phyloP scores from a whole-genome alignment of 1,140 invertebrate genomes.

The Pogonognathellus flavescens region DNA sequence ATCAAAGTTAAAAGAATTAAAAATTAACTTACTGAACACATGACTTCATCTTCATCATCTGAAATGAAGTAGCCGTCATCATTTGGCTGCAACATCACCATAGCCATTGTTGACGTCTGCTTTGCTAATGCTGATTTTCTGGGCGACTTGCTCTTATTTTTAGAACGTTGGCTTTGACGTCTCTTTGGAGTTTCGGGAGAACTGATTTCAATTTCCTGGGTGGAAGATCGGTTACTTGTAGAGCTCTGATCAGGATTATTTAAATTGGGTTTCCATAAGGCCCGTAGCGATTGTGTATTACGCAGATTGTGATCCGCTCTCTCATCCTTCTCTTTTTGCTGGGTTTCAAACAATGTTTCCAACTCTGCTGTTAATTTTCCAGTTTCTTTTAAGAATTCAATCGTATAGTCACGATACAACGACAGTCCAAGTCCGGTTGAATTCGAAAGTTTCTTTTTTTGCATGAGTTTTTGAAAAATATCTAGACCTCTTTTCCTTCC shows the following conservation, averaged over 20 bases:
- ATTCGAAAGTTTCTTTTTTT: constrained; percentile 2
- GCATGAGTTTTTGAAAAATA: constrained; percentile 54
- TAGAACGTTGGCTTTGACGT: constrained; percentile 3
- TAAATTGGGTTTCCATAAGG: neutral
- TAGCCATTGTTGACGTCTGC: neutral
- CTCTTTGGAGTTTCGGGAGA: neutral
- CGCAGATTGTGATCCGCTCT: neutral
- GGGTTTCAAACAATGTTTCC: constrained; percentile 15
- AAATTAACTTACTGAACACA: neutral
- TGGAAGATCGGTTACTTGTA: neutral
- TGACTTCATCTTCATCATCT: constrained; percentile 15
- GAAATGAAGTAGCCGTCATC: constrained; percentile 53
- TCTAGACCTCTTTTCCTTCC: constrained; percentile 52
- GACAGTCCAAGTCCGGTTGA: constrained; percentile 8
- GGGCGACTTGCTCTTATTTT: constrained; percentile 22
- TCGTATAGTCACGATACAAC: constrained; percentile 38
- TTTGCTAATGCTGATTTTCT: neutral
- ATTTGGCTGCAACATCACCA: neutral
- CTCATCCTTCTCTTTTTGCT: constrained; percentile 37
- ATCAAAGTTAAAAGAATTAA: neutral
- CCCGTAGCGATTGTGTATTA: neutral
- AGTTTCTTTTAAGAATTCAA: constrained; percentile 36
- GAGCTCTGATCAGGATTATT: neutral
- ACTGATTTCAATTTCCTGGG: neutral
- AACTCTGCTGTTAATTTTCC: constrained; percentile 34